Conservation (phyloP, 2,113 vertebrate species). For the Marmota flaviventris region DNA sequence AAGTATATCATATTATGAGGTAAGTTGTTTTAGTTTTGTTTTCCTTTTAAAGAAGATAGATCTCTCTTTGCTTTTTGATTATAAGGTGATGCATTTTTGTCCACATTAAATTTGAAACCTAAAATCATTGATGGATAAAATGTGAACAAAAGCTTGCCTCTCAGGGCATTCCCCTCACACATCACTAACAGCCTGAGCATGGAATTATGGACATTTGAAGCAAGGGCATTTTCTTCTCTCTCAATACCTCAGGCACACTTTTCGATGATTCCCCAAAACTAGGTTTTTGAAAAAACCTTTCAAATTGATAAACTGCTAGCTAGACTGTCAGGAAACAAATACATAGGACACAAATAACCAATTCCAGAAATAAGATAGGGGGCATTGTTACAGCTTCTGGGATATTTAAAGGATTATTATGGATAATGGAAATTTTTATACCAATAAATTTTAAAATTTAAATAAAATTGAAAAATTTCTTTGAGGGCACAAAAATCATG, state of each 20-base stretch:
- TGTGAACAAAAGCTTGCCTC: background rate
- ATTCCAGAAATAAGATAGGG: background rate
- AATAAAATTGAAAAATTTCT: conserved; percentile 23
- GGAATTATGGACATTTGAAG: background rate
- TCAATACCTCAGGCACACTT: background rate
- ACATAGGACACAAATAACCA: background rate
- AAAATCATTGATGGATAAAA: conserved; percentile 11
- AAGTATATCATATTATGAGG: conserved; percentile 21
- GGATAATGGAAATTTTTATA: background rate
- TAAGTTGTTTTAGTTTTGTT: background rate
- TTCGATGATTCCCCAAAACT: background rate
- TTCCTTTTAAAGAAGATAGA: background rate
- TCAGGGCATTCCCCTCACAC: background rate
- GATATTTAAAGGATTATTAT: background rate
- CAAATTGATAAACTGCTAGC: background rate
- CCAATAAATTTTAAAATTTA: background rate
- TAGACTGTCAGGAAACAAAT: background rate
- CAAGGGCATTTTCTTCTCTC: conserved; percentile 12
- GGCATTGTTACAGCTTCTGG: background rate
- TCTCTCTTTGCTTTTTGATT: background rate
- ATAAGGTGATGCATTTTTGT: background rate
- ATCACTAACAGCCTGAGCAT: background rate
- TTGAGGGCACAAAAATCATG: background rate
- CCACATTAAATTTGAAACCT: conserved; percentile 38
- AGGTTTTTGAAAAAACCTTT: background rate